Base-by-base conservation (phyloP, 2,113 vertebrate species). In the Chinchilla lanigera region DNA sequence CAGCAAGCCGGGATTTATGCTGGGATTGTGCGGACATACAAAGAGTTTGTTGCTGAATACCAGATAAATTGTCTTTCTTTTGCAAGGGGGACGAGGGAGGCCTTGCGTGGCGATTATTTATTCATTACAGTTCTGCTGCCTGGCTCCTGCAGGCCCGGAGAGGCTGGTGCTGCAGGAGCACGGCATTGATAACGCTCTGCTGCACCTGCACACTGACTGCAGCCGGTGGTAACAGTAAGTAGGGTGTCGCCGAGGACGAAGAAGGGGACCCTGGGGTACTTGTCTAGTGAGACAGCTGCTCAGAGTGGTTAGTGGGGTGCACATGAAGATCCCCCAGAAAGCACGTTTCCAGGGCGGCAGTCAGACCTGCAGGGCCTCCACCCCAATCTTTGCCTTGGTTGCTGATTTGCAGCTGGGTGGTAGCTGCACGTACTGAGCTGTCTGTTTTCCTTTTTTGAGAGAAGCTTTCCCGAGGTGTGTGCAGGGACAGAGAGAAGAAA, bases 61-160 rank as follows among this genome's bases (percentile, higher is more conserved):
- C 28, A 71, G 30, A 56, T 41, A 30, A 93, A 84, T 61, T 95
- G 75, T 52, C 58, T 9, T 33, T 69, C 92, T 75, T 85, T 60
- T 10, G 0, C 50, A 71, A 47, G 22, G 12, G 5, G 22, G 83
- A 78, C 20, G 10, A 44, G 90, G 58, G 52, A 75, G 13, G 11
- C 58, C 78, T 93, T 65, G 35, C 50, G 56, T 58, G 35, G 78
- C 11, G 87, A 73, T 90, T 94, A 77, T 58, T 94, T 92, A 88
- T 88, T 95, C 38, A 96, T 92, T 78, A 60, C 1, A 38, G 33
- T 83, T 86, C 56, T 94, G 16, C 50, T 30, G 5, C 52, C 71
- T 85, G 50, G 50, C 4, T 63, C 80, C 44, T 65, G 41, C 19
- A 14, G 44, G 65, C 41, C 11, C 60, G 35, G 61, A 77, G 63